Evolutionary conservation across 1,140 invertebrate species (phyloP), one percentile per base, ranked within the genome.

Genomic region (Euborellia annulipes): DNA sequence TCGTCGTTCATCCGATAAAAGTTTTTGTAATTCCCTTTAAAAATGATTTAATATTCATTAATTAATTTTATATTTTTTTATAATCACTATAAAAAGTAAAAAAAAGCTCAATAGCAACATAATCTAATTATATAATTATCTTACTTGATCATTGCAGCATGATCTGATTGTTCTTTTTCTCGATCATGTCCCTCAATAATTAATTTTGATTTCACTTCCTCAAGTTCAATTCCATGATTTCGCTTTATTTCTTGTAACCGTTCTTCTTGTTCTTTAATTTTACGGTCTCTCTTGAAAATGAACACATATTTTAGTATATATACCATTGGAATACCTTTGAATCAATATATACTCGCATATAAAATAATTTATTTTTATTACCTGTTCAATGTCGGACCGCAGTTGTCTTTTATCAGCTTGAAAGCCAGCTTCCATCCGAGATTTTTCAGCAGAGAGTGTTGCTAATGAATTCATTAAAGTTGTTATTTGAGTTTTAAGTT

Each of bases 401-500:
- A 86, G 58, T 55, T 78, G 67, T 49, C 77, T 85, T 53, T 79
- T 85, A 55, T 89, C 85, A 19, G 73, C 71, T 54, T 84, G 76
- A 64, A 85, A 87, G 38, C 72, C 78, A 32, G 80, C 78, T 65
- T 89, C 85, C 73, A 87, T 79, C 47, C 77, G 75, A 9, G 79
- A 76, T 58, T 88, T 89, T 59, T 89, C 85, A 13, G 76, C 73
- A 6, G 82, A 79, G 13, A 90, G 62, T n/a, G 80, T 85, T 1
- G 79, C 73, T 20, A 90, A 56, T 2, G 84, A 84, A 52, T 76
- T 66, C 57, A 78, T 82, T 21, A 88, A 66, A 1, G 76, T 78
- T 18, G 73, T 68, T 11, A 89, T 50, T 49, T 75, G 70, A 48
- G 51, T 55, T 54, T 67, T 64, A 20, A 73, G 59, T 11, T 71